phyloP scores from a whole-genome alignment of 2,888 invertebrate species.

The Entomobrya proxima region DNA sequence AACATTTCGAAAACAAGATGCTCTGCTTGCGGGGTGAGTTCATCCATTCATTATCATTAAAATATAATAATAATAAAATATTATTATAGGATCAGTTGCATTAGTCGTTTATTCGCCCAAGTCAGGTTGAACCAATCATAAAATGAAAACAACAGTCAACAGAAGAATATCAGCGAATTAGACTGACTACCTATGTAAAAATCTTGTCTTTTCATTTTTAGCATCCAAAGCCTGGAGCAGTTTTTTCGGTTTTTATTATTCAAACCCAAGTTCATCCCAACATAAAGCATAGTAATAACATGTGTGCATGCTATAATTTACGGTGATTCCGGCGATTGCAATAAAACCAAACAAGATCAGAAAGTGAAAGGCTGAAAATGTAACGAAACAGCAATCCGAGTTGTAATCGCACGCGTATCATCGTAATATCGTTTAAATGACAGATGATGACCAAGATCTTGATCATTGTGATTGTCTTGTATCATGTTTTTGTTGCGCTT shows the following conservation, averaged over 20 bases:
- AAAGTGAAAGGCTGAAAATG: neutral
- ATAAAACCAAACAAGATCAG: conserved; percentile 11
- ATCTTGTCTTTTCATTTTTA: too few relatives aligned
- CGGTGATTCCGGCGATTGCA: too few relatives aligned
- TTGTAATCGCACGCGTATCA: conserved; percentile 13
- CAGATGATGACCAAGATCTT: conserved; percentile 18
- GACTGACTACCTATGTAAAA: too few relatives aligned
- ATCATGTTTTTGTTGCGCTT: conserved; percentile 17
- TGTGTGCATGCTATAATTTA: too few relatives aligned
- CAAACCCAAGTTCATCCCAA: conserved; percentile 9
- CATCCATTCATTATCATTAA: conserved; percentile 56
- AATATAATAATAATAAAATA: conserved; percentile 43
- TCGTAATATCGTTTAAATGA: neutral
- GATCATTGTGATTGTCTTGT: conserved; percentile 21
- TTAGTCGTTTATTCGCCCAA: conserved; percentile 34
- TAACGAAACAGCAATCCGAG: neutral
- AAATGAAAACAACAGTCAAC: too few relatives aligned
- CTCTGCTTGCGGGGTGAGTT: conserved; percentile 20
- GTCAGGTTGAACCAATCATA: neutral
- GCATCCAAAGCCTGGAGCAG: neutral
- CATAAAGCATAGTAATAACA: neutral
- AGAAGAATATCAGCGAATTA: too few relatives aligned
- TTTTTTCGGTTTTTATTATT: neutral
- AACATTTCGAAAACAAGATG: neutral
- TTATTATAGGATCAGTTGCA: conserved; percentile 45